Conservation (phyloP, 2,113 vertebrate species). For the Hydrochoerus hydrochaeris region DNA sequence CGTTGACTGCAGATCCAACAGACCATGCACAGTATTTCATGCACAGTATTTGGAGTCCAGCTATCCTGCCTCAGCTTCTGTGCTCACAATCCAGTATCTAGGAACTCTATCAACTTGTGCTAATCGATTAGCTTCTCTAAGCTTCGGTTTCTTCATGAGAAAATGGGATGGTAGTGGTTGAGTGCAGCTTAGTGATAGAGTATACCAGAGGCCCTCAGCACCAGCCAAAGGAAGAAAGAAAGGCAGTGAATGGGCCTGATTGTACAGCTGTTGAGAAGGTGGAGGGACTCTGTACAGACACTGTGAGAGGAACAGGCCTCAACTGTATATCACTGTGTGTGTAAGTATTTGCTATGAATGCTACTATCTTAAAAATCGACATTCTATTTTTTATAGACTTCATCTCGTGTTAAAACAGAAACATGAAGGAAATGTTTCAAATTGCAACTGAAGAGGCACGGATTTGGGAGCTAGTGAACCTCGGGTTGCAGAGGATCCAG, state of each 20-base stretch:
- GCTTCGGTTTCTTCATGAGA: conserved; percentile 1
- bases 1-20: not conserved
- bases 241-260: not conserved
- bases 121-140: not conserved
- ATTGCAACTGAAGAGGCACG: not conserved
- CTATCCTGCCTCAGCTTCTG: not conserved
- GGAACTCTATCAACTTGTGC: not conserved
- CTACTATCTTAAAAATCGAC: conserved; percentile 13
- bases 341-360: not conserved
- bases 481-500: not conserved
- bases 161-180: not conserved
- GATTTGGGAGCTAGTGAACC: not conserved
- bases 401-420: not conserved
- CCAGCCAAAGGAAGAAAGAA: not conserved
- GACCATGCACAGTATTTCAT: fast-evolving
- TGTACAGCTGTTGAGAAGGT: not conserved
- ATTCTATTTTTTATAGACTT: not conserved
- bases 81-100: not conserved
- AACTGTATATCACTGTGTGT: not conserved
- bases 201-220: not conserved
- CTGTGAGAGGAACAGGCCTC: not conserved
- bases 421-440: not conserved
- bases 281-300: not conserved
- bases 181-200: not conserved
- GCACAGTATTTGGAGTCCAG: not conserved